Conservation (phyloP, 2,797 vertebrate species). For the Allobates femoralis region DNA sequence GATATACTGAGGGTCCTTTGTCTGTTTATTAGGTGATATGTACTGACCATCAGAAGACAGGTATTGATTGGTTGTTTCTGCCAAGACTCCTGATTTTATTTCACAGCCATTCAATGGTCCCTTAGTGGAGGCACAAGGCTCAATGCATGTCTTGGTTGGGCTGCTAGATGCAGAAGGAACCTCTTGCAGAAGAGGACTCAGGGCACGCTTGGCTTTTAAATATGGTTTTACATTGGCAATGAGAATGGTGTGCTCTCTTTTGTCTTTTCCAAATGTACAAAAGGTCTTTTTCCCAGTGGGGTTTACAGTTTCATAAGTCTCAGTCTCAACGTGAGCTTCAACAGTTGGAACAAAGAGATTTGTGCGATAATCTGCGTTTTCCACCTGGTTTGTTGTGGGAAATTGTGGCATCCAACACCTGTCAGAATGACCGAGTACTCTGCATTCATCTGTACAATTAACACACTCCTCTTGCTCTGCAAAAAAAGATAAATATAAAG, state of each 20-base stretch:
- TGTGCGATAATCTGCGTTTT: conserved; percentile 98
- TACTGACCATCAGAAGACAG: conserved; percentile 82
- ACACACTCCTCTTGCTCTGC: conserved; percentile 97
- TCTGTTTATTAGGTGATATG: conserved; percentile 91
- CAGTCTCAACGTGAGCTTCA: conserved; percentile 92
- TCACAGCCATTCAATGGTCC: conserved; percentile 92
- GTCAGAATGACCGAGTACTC: conserved; percentile 98
- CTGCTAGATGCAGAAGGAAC: conserved; percentile 94
- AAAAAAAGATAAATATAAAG: conserved; percentile 71
- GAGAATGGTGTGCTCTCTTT: conserved; percentile 98
- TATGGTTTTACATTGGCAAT: conserved; percentile 99
- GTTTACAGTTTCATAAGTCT: conserved; percentile 95
- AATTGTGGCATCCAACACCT: conserved; percentile 99
- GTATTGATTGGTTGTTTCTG: conserved; percentile 90
- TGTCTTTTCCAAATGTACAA: conserved; percentile 99
- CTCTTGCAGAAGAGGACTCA: conserved; percentile 97
- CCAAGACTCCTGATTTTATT: conserved; percentile 89
- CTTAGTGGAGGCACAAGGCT: conserved; percentile 90
- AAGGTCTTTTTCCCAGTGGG: conserved; percentile 99
- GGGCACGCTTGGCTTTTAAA: conserved; percentile 98
- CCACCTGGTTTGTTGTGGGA: conserved; percentile 91
- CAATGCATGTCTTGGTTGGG: conserved; percentile 91
- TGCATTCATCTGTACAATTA: conserved; percentile 98
- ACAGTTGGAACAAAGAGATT: conserved; percentile 97
- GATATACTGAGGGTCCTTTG: conserved; percentile 86